These are phyloP conservation scores for Stenurella melanura DNA, from an alignment of 2,888 invertebrate genomes.

Conservation along the genomic window DNA sequence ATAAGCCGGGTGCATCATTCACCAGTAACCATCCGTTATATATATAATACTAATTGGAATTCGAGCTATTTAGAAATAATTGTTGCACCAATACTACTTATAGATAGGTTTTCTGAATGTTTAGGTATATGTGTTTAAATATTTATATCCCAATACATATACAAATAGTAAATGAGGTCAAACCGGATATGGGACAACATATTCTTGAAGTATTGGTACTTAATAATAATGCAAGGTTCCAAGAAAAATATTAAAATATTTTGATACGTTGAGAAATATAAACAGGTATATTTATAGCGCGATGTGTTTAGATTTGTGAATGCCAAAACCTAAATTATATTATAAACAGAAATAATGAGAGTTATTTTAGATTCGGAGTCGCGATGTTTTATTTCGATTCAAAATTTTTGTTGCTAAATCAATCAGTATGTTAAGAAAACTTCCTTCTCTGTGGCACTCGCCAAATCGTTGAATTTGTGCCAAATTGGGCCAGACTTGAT, in stretches of 20 bases:
- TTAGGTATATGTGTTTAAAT: conserved; percentile 9
- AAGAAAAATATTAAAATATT: conserved; percentile 54
- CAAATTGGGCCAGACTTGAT: conserved; percentile 6
- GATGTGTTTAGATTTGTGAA: conserved; percentile 52
- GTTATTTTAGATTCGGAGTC: conserved; percentile 6
- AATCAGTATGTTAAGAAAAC: background rate
- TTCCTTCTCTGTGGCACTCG: background rate
- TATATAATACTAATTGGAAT: background rate
- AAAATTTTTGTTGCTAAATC: conserved; percentile 1
- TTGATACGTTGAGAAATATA: conserved; percentile 53
- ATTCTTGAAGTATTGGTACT: conserved; percentile 45
- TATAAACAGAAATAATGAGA: conserved; percentile 34
- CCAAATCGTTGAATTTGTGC: background rate
- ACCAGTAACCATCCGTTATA: too few species aligned
- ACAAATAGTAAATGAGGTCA: conserved; percentile 40
- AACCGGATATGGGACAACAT: conserved; percentile 41
- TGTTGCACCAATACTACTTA: background rate
- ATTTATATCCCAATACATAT: conserved; percentile 18
- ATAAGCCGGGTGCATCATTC: too few species aligned
- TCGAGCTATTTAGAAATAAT: background rate
- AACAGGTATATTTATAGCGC: conserved; percentile 55
- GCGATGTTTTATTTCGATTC: conserved; percentile 7
- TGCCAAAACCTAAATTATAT: conserved; percentile 51
- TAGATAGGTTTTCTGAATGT: background rate
- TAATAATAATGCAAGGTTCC: conserved; percentile 50